Evolutionary conservation across 2,888 invertebrate species (phyloP), one percentile per base, ranked within the genome.

Genomic region (Machimus rusticus): DNA sequence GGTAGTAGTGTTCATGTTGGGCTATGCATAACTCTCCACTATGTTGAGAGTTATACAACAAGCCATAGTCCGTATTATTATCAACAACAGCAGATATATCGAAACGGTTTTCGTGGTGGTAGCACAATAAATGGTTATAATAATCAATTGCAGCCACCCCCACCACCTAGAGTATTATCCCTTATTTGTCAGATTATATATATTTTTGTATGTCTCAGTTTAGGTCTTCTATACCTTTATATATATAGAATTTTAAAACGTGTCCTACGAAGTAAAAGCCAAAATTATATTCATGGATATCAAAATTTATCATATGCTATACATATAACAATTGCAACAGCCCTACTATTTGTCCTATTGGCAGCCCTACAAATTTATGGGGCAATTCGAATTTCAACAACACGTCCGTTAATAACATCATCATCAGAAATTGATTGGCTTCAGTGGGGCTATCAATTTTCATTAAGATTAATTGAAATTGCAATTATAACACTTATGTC

Each of bases 371-470:
- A 98, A 91, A 95, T 98, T 34, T 98, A 97, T 91, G 97, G 97
- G 1, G 94, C 96, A 79, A 94, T 96, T 90, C 95, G 94, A 79
- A 95, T 96, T 74, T 93, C 94, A 90, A 92, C 91, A 89, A 90
- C 90, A 3, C 90, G 92, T 3, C 90, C 91, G 0, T 76, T 91
- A n/a, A 90, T 90, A 19, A 85, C 93, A 91, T 89, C 93, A 92
- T 87, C 93, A 93, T 89, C 91, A 0, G 95, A 96, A 90, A 95
- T 95, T 90, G 95, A 96, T 88, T 98, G 98, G 98, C 94, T 98
- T 4, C 96, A 98, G 94, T 98, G 98, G 97, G 96, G 97, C 28
- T 98, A 97, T 93, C 97, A 98, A 91, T 96, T 97, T 91, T 96
- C 96, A 0, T 94, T 98, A 85, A 94, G 98, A 37, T 94, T 98